These are phyloP conservation scores for Pheosia tremula DNA, from an alignment of 2,888 invertebrate species.

Conservation along the genomic window DNA sequence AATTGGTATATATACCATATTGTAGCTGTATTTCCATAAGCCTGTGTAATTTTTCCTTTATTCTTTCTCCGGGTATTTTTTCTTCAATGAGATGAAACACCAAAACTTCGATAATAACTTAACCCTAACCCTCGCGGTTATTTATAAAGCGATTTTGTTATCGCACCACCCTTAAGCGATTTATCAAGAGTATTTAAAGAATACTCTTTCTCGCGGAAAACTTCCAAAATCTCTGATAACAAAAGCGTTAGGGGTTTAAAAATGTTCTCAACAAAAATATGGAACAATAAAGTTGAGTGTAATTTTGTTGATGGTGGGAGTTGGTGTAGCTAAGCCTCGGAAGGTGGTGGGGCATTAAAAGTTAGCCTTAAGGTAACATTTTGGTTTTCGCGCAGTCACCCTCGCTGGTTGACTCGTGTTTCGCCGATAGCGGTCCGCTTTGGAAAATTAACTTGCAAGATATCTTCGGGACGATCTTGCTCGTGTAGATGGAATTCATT, in stretches of 20 bases:
- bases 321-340: slow-evolving; percentile 38
- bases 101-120: slow-evolving; percentile 1
- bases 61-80: no score
- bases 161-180: slow-evolving; percentile 39
- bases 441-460: slow-evolving; percentile 27
- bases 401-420: slow-evolving; percentile 9
- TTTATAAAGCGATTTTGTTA: slow-evolving; percentile 35
- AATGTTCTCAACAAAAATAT: slow-evolving; percentile 44
- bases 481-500: slow-evolving; percentile 16
- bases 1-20: no score
- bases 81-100: not conserved
- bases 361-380: slow-evolving; percentile 34
- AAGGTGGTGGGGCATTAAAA: slow-evolving; percentile 43
- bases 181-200: slow-evolving; percentile 53
- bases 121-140: slow-evolving; percentile 12
- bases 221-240: slow-evolving; percentile 54
- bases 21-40: no score
- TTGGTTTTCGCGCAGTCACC: slow-evolving; percentile 35
- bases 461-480: slow-evolving; percentile 23
- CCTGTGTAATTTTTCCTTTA: no score
- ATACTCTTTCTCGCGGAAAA: slow-evolving; percentile 36
- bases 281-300: slow-evolving; percentile 55
- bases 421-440: slow-evolving; percentile 20
- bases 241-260: slow-evolving; percentile 41
- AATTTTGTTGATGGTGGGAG: slow-evolving; percentile 57